Evolutionary conservation across 2,113 vertebrate species (phyloP).

Genomic region (Potamarius usumacintae): DNA sequence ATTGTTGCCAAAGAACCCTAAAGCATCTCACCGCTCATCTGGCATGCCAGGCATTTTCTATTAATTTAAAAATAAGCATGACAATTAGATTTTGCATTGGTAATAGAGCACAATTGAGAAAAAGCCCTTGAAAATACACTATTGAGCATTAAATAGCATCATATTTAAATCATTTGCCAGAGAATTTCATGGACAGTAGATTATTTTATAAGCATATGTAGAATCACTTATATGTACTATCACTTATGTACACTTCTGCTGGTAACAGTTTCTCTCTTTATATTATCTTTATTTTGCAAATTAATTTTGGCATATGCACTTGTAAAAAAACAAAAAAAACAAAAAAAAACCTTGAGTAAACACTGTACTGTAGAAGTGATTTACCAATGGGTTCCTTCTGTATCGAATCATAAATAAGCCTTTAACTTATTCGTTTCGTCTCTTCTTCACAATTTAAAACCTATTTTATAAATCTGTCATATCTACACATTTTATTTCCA

Average conservation of each 20-base stretch:
- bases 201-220: slow-evolving; percentile 13
- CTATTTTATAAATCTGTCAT: neutral
- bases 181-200: slow-evolving; percentile 1
- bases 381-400: neutral
- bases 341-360: neutral
- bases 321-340: neutral
- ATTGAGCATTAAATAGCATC: slow-evolving; percentile 63
- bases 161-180: slow-evolving; percentile 24
- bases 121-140: slow-evolving; percentile 55
- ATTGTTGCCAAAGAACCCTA: slow-evolving; percentile 62
- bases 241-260: neutral
- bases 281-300: neutral
- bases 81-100: slow-evolving; percentile 56
- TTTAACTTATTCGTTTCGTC: neutral
- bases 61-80: slow-evolving; percentile 61
- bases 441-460: neutral
- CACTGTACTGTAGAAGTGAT: neutral
- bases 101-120: slow-evolving; percentile 20
- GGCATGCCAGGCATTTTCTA: slow-evolving; percentile 55
- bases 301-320: neutral
- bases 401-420: too few species aligned
- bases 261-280: neutral
- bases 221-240: neutral
- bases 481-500: neutral
- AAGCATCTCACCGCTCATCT: slow-evolving; percentile 53